A percentile compares a stretch with the other conserved stretches of the same genome.
Evolutionary conservation across 2,113 vertebrate genomes (phyloP).

Genomic region (Xerus inauris): DNA sequence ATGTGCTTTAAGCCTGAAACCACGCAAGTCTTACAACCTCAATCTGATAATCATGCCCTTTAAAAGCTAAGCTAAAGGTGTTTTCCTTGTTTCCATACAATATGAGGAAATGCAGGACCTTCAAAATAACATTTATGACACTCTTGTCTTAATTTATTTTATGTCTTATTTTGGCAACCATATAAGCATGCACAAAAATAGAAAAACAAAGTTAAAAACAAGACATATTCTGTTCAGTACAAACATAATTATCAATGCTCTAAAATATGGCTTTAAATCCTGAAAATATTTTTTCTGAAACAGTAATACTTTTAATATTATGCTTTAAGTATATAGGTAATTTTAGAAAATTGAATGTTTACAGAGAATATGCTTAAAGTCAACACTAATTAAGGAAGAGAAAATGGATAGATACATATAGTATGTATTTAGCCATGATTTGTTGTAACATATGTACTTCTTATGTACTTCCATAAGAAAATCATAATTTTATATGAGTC

Average conservation of each 20-base stretch:
- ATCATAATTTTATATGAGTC: constrained; percentile 11
- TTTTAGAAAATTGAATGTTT: constrained; percentile 51
- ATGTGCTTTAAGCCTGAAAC: constrained; percentile 44
- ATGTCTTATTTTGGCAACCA: not conserved
- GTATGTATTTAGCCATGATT: constrained; percentile 2
- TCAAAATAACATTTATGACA: constrained; percentile 40
- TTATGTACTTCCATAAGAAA: constrained; percentile 21
- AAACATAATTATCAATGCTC: not conserved
- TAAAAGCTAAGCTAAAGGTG: constrained; percentile 42
- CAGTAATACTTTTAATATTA: constrained; percentile 19
- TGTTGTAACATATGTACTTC: constrained; percentile 32
- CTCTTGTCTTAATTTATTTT: constrained; percentile 21
- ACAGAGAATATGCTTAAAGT: not conserved
- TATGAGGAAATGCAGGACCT: not conserved
- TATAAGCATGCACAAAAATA: not conserved
- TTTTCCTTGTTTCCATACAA: constrained; percentile 17
- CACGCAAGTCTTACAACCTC: constrained; percentile 30
- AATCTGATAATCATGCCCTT: constrained; percentile 57
- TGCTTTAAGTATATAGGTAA: not conserved
- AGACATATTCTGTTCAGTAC: not conserved
- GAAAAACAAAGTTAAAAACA: constrained; percentile 43
- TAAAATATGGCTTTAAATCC: not conserved
- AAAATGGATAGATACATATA: not conserved
- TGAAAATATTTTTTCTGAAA: constrained; percentile 36
- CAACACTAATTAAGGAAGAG: constrained; percentile 20